These are phyloP conservation scores for Sminthurides bifidus DNA, from an alignment of 1,140 invertebrate genomes.

Conservation along the genomic window DNA sequence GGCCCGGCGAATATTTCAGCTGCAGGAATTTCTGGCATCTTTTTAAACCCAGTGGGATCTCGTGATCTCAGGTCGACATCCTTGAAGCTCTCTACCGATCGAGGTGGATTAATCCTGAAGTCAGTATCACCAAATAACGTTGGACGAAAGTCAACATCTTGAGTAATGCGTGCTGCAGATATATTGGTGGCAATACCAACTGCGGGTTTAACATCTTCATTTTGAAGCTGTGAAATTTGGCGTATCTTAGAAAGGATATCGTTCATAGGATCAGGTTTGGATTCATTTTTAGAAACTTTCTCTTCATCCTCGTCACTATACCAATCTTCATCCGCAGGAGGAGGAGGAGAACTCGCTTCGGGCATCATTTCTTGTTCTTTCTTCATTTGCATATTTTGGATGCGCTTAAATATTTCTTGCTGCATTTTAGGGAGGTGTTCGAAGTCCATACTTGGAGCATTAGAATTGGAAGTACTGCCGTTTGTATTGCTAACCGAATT, in stretches of 20 bases:
- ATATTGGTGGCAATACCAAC: background rate
- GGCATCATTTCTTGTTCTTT: conserved; percentile 37
- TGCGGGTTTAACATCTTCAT: background rate
- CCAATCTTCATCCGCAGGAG: conserved; percentile 5
- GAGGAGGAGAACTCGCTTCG: conserved; percentile 19
- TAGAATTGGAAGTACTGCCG: conserved; percentile 4
- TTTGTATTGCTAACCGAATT: conserved; percentile 2
- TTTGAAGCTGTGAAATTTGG: background rate
- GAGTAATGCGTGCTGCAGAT: background rate
- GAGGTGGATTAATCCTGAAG: conserved; percentile 35
- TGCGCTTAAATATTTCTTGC: conserved; percentile 52
- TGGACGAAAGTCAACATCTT: conserved; percentile 20
- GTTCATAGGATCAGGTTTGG: background rate
- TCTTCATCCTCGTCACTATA: conserved; percentile 16
- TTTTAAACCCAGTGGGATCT: conserved; percentile 15
- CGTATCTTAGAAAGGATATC: too few species aligned
- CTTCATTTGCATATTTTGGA: conserved; percentile 53
- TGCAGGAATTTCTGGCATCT: conserved; percentile 56
- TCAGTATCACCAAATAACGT: conserved; percentile 41
- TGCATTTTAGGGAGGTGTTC: conserved; percentile 52
- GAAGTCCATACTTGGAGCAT: conserved; percentile 34
- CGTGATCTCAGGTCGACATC: conserved; percentile 26
- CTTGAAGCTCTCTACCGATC: conserved; percentile 7
- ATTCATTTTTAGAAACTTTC: conserved; percentile 5
- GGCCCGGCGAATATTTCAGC: conserved; percentile 72